A percentile compares a stretch with the other conserved stretches of the same genome.
phyloP scores from a whole-genome alignment of 2,113 vertebrate genomes.

The Ailurus styani region DNA sequence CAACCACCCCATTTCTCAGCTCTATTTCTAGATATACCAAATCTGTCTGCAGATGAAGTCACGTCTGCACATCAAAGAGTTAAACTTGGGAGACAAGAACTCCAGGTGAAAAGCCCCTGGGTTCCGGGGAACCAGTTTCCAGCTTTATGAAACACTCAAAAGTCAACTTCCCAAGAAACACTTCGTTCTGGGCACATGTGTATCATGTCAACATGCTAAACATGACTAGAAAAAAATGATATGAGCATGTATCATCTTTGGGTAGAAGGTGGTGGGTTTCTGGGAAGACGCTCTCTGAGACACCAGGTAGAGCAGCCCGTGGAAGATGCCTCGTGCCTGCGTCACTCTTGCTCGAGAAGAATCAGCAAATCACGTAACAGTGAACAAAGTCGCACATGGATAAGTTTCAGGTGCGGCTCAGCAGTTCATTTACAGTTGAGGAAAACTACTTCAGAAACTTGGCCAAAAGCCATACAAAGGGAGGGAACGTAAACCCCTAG shows the following conservation, averaged over 20 bases:
- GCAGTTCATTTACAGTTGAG: conserved; percentile 13
- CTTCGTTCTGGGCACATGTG: not conserved
- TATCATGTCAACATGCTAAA: not conserved
- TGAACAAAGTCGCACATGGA: not conserved
- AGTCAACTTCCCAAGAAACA: not conserved
- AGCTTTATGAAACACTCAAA: conserved; percentile 16
- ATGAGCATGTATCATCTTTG: not conserved
- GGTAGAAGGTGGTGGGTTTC: not conserved
- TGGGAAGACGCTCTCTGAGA: conserved; percentile 19
- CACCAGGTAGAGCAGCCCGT: not conserved
- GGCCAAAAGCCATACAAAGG: conserved; percentile 44
- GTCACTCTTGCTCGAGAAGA: not conserved
- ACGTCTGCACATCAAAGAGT: not conserved
- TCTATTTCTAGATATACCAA: not conserved
- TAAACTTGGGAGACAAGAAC: not conserved
- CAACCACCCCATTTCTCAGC: not conserved
- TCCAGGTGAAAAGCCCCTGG: not conserved
- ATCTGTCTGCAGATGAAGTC: not conserved
- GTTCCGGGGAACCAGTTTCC: not conserved
- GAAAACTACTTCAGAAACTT: conserved; percentile 54
- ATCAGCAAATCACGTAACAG: not conserved
- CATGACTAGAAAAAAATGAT: not conserved
- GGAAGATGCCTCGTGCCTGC: not conserved
- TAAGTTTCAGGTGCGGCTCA: not conserved
- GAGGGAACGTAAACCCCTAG: conserved; percentile 15